phyloP scores from a whole-genome alignment of 2,888 invertebrate genomes.

The Acrobasis repandana region DNA sequence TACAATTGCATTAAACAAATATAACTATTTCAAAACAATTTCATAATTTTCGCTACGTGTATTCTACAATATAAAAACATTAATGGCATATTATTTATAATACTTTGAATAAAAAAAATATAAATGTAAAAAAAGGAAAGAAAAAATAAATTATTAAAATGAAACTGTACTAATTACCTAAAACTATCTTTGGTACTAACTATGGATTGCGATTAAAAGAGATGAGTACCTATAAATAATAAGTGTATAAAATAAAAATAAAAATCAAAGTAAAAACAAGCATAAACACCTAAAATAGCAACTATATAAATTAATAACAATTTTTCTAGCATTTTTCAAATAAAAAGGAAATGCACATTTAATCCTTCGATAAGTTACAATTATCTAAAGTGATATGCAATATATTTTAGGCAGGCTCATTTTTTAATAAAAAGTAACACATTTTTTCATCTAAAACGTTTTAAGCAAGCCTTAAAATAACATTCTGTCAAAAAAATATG shows the following conservation, averaged over 20 bases:
- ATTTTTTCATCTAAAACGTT: conserved; percentile 31
- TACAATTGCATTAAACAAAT: conserved; percentile 50
- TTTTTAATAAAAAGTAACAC: conserved; percentile 38
- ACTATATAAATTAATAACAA: conserved; percentile 41
- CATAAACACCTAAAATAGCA: conserved; percentile 34
- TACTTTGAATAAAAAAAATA: conserved; percentile 36
- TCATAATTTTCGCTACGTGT: conserved; percentile 67
- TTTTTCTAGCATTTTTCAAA: conserved; percentile 47
- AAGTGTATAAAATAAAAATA: conserved; percentile 8
- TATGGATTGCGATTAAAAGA: conserved; percentile 18
- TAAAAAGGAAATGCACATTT: conserved; percentile 39
- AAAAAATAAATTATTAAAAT: background rate
- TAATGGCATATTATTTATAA: conserved; percentile 50
- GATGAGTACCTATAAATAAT: background rate
- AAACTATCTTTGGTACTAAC: conserved; percentile 23
- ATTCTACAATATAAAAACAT: conserved; percentile 53
- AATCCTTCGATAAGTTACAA: conserved; percentile 52
- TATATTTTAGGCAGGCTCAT: conserved; percentile 77
- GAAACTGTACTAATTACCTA: conserved; percentile 13
- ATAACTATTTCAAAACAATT: conserved; percentile 53
- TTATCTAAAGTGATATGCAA: conserved; percentile 78
- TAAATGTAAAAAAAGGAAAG: conserved; percentile 21
- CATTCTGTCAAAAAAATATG: conserved; percentile 27
- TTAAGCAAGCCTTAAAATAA: conserved; percentile 42
- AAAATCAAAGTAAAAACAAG: conserved; percentile 26